These are phyloP conservation scores for Spialia ferax DNA, from an alignment of 2,888 invertebrate genomes.

Conservation along the genomic window DNA sequence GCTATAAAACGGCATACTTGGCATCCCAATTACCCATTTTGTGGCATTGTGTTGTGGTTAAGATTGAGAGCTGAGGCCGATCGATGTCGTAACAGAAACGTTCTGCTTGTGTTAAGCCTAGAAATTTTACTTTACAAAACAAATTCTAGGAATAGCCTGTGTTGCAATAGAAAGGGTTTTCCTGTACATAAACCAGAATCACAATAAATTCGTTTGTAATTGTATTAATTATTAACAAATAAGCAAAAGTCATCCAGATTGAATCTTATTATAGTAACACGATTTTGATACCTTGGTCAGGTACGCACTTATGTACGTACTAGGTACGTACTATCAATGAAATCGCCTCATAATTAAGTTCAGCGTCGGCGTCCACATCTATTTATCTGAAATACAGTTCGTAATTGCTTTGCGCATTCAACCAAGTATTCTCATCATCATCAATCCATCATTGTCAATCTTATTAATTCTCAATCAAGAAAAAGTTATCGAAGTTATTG, in stretches of 20 bases:
- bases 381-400: background rate
- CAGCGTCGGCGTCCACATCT: background rate
- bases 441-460: background rate
- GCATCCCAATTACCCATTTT: slow-evolving; percentile 7
- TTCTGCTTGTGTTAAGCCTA: background rate
- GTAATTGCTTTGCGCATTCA: slow-evolving; percentile 2
- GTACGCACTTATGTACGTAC: no score
- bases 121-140: background rate
- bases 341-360: background rate
- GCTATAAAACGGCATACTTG: background rate
- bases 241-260: background rate
- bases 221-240: no score
- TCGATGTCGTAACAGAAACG: slow-evolving; percentile 5
- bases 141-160: background rate
- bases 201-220: no score
- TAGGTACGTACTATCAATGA: background rate
- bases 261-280: no score
- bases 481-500: background rate
- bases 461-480: background rate
- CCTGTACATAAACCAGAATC: no score
- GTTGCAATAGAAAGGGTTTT: no score
- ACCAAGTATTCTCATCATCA: background rate
- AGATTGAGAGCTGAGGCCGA: slow-evolving; percentile 13
- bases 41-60: slow-evolving; percentile 15
- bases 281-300: no score